A percentile compares a stretch with the other conserved stretches of the same genome.
Conservation (phyloP, 2,888 invertebrate genomes). For the Ditula angustiorana region DNA sequence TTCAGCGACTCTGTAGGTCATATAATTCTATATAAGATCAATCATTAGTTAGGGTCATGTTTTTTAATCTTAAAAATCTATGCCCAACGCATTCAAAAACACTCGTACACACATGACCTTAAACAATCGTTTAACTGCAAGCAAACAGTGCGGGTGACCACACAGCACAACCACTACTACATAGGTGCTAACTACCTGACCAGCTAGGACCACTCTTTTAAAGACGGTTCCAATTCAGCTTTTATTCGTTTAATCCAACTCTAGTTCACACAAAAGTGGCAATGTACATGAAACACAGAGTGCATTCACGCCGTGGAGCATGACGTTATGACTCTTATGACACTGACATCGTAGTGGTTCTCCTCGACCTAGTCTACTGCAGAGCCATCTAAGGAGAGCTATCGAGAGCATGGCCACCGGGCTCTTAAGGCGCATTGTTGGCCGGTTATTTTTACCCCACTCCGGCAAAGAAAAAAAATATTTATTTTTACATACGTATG, state of each 20-base stretch:
- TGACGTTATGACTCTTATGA: conserved; percentile 76
- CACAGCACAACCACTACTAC: conserved; percentile 60
- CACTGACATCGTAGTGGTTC: conserved; percentile 81
- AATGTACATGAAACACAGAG: conserved; percentile 54
- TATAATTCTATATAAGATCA: too few relatives aligned
- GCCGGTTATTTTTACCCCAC: conserved; percentile 54
- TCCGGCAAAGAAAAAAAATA: neutral
- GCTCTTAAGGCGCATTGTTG: conserved; percentile 77
- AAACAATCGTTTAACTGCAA: conserved; percentile 52
- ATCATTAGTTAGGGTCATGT: neutral
- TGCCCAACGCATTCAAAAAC: conserved; percentile 18
- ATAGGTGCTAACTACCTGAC: conserved; percentile 41
- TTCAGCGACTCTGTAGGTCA: too few relatives aligned
- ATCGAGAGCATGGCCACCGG: conserved; percentile 83
- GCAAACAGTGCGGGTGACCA: conserved; percentile 71
- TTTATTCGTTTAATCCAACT: conserved; percentile 31
- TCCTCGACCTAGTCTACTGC: conserved; percentile 84
- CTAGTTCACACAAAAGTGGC: conserved; percentile 49
- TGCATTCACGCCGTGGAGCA: conserved; percentile 57
- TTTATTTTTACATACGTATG: neutral
- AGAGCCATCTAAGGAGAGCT: conserved; percentile 84
- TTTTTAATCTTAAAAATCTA: conserved; percentile 11
- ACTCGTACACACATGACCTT: conserved; percentile 36
- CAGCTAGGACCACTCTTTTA: conserved; percentile 31
- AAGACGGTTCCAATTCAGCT: conserved; percentile 48